Evolutionary conservation across 2,888 invertebrate genomes (phyloP), one percentile per base, ranked within the genome.

Genomic region (Calliopum simillimum): DNA sequence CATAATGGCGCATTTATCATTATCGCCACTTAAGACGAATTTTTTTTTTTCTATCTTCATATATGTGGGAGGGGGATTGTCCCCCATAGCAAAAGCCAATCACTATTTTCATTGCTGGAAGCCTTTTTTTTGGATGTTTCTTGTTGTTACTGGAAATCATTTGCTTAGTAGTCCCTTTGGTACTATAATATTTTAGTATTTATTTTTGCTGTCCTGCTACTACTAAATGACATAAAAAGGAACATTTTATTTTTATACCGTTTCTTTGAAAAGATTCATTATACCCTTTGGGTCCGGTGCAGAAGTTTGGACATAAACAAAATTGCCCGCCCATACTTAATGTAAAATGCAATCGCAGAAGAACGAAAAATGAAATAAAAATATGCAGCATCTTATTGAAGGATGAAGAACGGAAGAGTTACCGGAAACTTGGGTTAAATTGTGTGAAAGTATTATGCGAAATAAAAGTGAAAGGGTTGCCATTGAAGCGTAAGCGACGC

Each of bases 191-290:
- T 78, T 79, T 80, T 78, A 72, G 77, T 78, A 80, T 78, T 82
- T 79, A 81, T 81, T 81, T 82, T 75, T 75, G 70, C 75, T 76
- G 74, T 46, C 25, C 23, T 33, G 23, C 46, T 19, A 13, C 13
- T 78, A 80, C 79, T 80, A 81, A 78, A 77, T 79, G 78, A 81
- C 81, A 83, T 83, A 83, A 83, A 82, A 82, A 74, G 80, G 75
- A 76, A 77, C 80, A 81, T 80, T 80, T 78, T 77, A 79, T 80
- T 81, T 80, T 81, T 79, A 77, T 82, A 74, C 79, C 41, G n/a
- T 41, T 41, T 51, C 59, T 43, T 64, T 46, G 47, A 63, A 70
- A 68, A 73, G 74, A 75, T 72, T 75, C 76, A 75, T 76, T 73
- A 73, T 64, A 41, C 23, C 53, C 43, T 21, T 64, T 44, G 64